Conservation (phyloP, 1,140 invertebrate genomes). For the Globodera ellingtonae region DNA sequence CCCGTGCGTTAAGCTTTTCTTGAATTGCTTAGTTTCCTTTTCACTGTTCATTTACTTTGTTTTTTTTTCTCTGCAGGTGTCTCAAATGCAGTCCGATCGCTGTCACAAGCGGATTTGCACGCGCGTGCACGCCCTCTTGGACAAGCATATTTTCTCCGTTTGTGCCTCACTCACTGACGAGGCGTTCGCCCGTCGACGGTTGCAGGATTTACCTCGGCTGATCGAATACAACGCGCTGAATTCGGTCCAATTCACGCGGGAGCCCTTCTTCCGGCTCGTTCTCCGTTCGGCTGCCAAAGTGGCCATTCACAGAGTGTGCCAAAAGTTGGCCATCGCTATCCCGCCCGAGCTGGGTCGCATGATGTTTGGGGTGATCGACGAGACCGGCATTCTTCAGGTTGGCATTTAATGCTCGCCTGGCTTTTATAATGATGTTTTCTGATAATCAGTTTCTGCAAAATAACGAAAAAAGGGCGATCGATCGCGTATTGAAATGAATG, state of each 20-base stretch:
- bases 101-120: constrained; percentile 46
- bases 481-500: too few species aligned
- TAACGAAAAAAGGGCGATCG: too few species aligned
- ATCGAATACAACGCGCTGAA: constrained; percentile 37
- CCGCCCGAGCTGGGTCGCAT: constrained; percentile 61
- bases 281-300: constrained; percentile 54
- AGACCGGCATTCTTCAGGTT: constrained; percentile 57
- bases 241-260: constrained; percentile 53
- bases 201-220: constrained; percentile 54
- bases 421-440: too few species aligned
- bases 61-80: constrained; percentile 35
- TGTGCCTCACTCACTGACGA: constrained; percentile 46
- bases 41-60: background rate
- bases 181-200: constrained; percentile 43
- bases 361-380: constrained; percentile 66
- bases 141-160: constrained; percentile 47
- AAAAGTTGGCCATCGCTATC: constrained; percentile 59
- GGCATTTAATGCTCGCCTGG: background rate
- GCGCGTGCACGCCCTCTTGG: constrained; percentile 52
- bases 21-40: too few species aligned
- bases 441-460: too few species aligned
- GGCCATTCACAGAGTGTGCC: constrained; percentile 44
- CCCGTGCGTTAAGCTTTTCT: too few species aligned
- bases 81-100: constrained; percentile 42
- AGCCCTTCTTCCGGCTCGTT: constrained; percentile 64